Evolutionary conservation across 2,888 invertebrate genomes (phyloP), one percentile per base, ranked within the genome.

Genomic region (Dorcus hopei): DNA sequence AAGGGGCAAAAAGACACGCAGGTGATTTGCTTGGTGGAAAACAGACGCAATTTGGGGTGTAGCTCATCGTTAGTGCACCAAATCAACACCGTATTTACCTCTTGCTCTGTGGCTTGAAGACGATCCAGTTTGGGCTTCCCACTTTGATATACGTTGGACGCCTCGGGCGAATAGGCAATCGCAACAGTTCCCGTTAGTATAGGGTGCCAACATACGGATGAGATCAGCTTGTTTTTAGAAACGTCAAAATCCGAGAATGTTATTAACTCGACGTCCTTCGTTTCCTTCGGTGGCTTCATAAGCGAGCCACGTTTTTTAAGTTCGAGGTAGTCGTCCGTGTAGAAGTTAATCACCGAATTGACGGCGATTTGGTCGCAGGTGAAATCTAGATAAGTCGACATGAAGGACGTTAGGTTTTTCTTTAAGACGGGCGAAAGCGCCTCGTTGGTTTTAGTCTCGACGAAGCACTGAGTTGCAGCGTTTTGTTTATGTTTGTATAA

Each of bases 1-100:
- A 83, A 84, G 0, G 89, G 88, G 70, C 89, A 90, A 74, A 88
- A 87, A 0, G 87, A 83, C 8, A 91, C 74, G 0, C 80, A 75
- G 38, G 84, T 84, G 0, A 90, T 84, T 77, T 89, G 88, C 42
- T 88, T 80, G 0, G 86, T 83, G 3, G 87, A 80, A 72, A 89
- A 85, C 53, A 91, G 81, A 66, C 86, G 83, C 43, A 91, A 75
- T 77, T 88, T 90, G 16, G 89, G 89, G 26, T 83, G 78, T 2
- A 91, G 76, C 54, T 84, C 85, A 66, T 91, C 90, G 26, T 82
- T 80, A 62, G 90, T 87, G 64, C 89, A 88, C 91, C 91, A 91
- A 64, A 91, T 81, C 59, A 90, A 79, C 1, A 90, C 86, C 0
- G 86, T 85, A 74, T 89, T 87, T 2, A 83, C 74, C 3, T 85